Evolutionary conservation across 1,140 invertebrate genomes (phyloP).

Genomic region (Trypoxylus dichotomus): DNA sequence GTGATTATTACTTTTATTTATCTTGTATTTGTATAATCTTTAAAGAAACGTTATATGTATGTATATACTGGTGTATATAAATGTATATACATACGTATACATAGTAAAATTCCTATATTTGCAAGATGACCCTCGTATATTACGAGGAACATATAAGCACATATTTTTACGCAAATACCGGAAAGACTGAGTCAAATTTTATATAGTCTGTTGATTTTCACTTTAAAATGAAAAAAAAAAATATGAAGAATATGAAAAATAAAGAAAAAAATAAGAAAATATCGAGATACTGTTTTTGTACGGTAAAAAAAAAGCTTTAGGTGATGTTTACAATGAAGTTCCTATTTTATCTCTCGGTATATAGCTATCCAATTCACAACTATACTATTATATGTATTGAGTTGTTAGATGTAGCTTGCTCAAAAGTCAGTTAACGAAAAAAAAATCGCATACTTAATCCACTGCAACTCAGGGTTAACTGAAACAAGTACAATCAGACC

Average conservation of each 20-base stretch:
- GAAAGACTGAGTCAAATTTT: constrained; percentile 56
- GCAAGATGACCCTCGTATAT: constrained; percentile 52
- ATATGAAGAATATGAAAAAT: constrained; percentile 28
- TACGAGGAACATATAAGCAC: constrained; percentile 52
- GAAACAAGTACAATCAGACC: constrained; percentile 54
- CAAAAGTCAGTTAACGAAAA: constrained; percentile 49
- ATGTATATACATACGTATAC: constrained; percentile 38
- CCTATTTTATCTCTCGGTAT: constrained; percentile 55
- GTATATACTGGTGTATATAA: constrained; percentile 25
- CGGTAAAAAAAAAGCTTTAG: constrained; percentile 51
- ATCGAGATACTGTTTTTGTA: constrained; percentile 53
- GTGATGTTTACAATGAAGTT: constrained; percentile 55
- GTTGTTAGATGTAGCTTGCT: constrained; percentile 55
- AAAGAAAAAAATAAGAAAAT: constrained; percentile 41
- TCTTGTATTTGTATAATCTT: constrained; percentile 51
- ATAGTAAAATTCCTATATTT: constrained; percentile 53
- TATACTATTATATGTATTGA: constrained; percentile 48
- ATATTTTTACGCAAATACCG: constrained; percentile 56
- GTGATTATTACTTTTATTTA: constrained; percentile 54
- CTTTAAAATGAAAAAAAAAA: constrained; percentile 37
- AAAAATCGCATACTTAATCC: constrained; percentile 48
- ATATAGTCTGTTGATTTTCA: constrained; percentile 55
- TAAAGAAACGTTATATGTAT: constrained; percentile 36
- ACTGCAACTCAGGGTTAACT: constrained; percentile 53
- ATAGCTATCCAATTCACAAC: constrained; percentile 49